Base-by-base conservation (phyloP, 2,113 vertebrate species). In the Ictidomys tridecemlineatus region DNA sequence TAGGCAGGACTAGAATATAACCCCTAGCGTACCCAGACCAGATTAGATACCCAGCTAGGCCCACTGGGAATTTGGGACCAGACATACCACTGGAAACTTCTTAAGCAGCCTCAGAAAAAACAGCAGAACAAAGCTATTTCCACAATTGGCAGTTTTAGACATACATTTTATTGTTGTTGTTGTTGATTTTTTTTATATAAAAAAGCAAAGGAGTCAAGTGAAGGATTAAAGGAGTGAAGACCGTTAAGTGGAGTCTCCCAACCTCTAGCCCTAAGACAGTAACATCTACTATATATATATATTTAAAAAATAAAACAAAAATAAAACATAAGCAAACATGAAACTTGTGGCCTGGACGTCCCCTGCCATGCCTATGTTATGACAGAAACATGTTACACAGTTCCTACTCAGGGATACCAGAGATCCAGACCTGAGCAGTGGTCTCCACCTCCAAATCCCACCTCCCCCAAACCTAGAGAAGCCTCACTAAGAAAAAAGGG, bases 161-260 rank as follows among this genome's bases (percentile, higher is more conserved):
- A 97, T 78, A 95, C 1, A 45, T 93, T 98, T 98, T 98, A 98
- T 98, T 97, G 3, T 32, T 51, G 51, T 53, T 53, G 51, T 58
- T 56, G 14, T 80, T 91, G 4, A 18, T 56, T 94, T 94, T 85
- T 93, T 78, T n/a, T 88, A 97, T 85, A n/a, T n/a, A n/a, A 98
- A 98, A 98, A 98, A 79, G 67, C 53, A 92, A 95, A 91, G 82
- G 74, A 95, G 42, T 95, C 61, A 93, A 96, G 37, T 91, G 28
- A 42, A 86, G 24, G 61, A 90, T 88, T 96, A 92, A 96, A 94
- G 87, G 89, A 83, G 61, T 32, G 48, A 94, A 84, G 51, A 89
- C 58, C 67, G 56, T 86, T 65, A 79, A 94, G 34, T n/a, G 37
- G 89, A 37, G 73, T 94, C 96, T 96, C 91, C 82, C 87, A 93